A percentile compares a stretch with the other conserved stretches of the same genome.
These are phyloP conservation scores for Artemisiospiza belli DNA, from an alignment of 2,113 vertebrate species.

Conservation along the genomic window DNA sequence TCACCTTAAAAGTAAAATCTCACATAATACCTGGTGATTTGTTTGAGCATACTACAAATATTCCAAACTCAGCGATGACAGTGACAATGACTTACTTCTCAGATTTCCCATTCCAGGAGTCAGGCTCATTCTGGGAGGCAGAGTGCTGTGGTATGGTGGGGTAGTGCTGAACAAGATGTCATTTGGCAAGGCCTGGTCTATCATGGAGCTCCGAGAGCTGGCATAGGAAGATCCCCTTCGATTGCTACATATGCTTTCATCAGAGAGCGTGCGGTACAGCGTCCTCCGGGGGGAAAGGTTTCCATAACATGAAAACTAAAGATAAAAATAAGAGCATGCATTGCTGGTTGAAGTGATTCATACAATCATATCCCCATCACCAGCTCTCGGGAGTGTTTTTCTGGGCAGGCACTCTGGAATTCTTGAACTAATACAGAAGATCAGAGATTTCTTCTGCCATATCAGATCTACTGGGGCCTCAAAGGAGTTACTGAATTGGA, in stretches of 20 bases:
- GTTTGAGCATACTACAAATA: not conserved
- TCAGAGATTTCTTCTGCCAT: not conserved
- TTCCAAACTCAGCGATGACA: not conserved
- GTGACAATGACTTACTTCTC: constrained; percentile 81
- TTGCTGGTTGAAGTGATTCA: not conserved
- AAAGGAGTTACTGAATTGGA: not conserved
- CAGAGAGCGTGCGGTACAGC: constrained; percentile 91
- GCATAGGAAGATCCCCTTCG: constrained; percentile 87
- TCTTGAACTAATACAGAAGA: not conserved
- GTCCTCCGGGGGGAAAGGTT: constrained; percentile 85
- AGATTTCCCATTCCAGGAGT: constrained; percentile 82
- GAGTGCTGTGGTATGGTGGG: constrained; percentile 88
- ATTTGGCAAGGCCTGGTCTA: constrained; percentile 91
- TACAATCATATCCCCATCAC: not conserved
- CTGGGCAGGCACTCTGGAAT: not conserved
- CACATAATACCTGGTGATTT: not conserved
- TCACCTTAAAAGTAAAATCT: not conserved
- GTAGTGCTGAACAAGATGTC: constrained; percentile 97
- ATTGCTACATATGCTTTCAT: constrained; percentile 93
- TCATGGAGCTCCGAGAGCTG: constrained; percentile 90
- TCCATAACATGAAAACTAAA: constrained; percentile 82
- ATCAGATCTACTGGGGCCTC: not conserved
- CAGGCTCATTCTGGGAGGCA: constrained; percentile 86
- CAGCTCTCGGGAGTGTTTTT: not conserved
- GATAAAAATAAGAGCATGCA: not conserved